Conservation (phyloP, 1,140 invertebrate species). For the Oreohelix idahoensis region DNA sequence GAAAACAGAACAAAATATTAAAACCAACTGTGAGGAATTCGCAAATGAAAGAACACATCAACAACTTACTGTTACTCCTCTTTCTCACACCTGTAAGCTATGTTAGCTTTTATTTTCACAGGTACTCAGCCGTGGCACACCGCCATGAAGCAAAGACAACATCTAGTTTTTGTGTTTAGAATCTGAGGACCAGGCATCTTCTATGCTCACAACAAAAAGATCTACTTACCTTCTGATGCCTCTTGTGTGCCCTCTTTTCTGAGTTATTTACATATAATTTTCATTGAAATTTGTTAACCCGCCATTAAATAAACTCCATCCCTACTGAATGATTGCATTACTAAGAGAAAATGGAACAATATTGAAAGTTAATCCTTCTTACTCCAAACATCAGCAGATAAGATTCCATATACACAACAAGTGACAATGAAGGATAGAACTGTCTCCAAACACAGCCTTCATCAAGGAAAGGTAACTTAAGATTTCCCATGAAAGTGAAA, state of each 20-base stretch:
- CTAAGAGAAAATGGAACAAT: not conserved
- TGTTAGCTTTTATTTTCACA: not conserved
- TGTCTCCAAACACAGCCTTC: not conserved
- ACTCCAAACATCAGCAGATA: not conserved
- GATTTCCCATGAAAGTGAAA: not conserved
- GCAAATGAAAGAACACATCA: not conserved
- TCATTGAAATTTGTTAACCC: not conserved
- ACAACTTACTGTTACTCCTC: not conserved
- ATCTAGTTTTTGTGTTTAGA: not conserved
- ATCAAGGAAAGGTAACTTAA: not conserved
- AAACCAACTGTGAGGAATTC: not conserved
- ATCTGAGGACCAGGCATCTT: not conserved
- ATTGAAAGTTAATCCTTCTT: not conserved
- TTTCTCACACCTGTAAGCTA: not conserved
- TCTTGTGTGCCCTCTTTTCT: not conserved
- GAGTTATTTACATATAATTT: not conserved
- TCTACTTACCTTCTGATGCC: slow-evolving; percentile 3
- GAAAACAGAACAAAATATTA: no score
- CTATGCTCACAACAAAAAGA: not conserved
- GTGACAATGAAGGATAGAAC: not conserved
- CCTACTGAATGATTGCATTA: not conserved
- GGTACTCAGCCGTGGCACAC: not conserved
- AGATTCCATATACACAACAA: not conserved
- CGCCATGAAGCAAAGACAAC: not conserved
- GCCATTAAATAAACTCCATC: not conserved